Evolutionary conservation across 2,888 invertebrate genomes (phyloP), one percentile per base, ranked within the genome.

Genomic region (Heteropelma amictum): DNA sequence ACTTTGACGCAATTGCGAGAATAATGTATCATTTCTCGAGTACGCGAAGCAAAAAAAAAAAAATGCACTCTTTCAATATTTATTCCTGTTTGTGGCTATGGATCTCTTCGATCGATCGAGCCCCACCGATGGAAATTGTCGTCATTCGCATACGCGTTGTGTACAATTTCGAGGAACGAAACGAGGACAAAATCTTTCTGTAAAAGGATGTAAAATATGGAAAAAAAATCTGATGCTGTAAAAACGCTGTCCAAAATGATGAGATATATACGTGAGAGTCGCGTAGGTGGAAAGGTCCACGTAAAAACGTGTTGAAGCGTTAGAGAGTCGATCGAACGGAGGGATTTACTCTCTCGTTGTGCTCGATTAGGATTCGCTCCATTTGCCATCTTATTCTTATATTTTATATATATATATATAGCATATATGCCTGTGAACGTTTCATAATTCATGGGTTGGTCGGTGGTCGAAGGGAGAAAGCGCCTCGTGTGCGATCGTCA

Each of bases 361-460:
- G 40, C 49, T 47, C 65, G 65, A 75, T 75, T 67, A 75, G 65
- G 54, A 61, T 67, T 70, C 70, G 70, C 65, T 70, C 74, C 74
- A 70, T 75, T 75, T 75, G 74, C 74, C 61, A 65, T 75, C 64
- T 47, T 56, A 23, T 23, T 8, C 47, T 56, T 38, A 17, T 45
- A 12, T 21, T n/a, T n/a, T n/a, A 12, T 40, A 40, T 26, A 26
- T 47, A 35, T 40, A 53, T 70, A 61, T 42, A 54, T 14, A 33
- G 70, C 56, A 67, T 75, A n/a, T n/a, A n/a, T n/a, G n/a, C n/a
- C n/a, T n/a, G n/a, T 61, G 67, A 71, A 63, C 67, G 75, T 75
- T 75, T 75, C 65, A 75, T 75, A 71, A 75, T 75, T 75, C 75
- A 75, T 75, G 75, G 75, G 54, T 67, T 12, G 69, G 64, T 71